These are phyloP conservation scores for Pelobates cultripes DNA, from an alignment of 2,797 vertebrate species.

Conservation along the genomic window DNA sequence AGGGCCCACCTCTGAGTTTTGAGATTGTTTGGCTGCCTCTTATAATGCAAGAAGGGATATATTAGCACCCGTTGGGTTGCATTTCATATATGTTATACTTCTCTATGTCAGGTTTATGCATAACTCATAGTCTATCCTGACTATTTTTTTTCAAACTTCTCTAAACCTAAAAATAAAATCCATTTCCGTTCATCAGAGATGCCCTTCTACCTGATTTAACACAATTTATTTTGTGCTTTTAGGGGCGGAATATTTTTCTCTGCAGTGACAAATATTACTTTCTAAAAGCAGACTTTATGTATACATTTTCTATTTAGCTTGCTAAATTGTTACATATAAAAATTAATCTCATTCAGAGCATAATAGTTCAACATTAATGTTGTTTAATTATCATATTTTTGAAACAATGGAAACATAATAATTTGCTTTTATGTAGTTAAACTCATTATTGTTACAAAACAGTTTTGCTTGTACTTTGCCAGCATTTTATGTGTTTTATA, in stretches of 20 bases:
- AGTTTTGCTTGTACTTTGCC: too few species aligned
- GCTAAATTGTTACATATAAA: too few species aligned
- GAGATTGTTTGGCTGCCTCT: background rate
- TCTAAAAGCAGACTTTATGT: background rate
- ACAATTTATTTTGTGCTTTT: background rate
- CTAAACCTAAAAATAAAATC: constrained; percentile 12
- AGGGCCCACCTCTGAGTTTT: background rate
- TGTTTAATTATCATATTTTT: too few species aligned
- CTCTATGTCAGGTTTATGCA: background rate
- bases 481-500: too few species aligned
- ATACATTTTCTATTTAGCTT: background rate
- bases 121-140: constrained; percentile 10
- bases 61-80: constrained; percentile 15
- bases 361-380: too few species aligned
- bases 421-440: too few species aligned
- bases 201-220: background rate
- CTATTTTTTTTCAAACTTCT: background rate
- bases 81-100: constrained; percentile 2
- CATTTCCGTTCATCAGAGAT: background rate
- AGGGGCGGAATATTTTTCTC: background rate
- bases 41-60: background rate
- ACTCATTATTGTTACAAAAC: too few species aligned
- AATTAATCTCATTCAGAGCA: too few species aligned
- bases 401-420: too few species aligned
- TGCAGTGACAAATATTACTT: background rate